Evolutionary conservation across 2,113 vertebrate genomes (phyloP).

Genomic region (Furnarius figulus): DNA sequence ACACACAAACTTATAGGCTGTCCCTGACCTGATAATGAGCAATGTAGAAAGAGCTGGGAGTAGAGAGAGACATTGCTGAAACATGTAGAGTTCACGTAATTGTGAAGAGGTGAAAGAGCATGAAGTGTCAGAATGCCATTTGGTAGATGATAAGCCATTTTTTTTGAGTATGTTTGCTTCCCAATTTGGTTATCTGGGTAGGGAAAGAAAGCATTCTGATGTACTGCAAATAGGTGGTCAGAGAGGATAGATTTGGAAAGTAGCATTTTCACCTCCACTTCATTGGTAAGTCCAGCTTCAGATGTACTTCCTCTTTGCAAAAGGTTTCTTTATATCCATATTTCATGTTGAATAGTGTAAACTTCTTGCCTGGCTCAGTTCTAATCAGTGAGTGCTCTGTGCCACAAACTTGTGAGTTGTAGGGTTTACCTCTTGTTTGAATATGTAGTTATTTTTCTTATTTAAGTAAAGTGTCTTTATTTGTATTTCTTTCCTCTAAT

Average conservation of each 20-base stretch:
- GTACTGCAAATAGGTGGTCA: neutral
- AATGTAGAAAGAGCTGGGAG: neutral
- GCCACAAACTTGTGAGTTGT: neutral
- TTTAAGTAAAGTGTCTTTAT: neutral
- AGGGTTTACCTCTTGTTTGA: neutral
- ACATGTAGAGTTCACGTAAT: neutral
- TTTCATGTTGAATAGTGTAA: neutral
- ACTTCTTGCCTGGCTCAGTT: neutral
- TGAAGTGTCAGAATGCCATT: neutral
- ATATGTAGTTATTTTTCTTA: neutral
- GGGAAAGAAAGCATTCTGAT: neutral
- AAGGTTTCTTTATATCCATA: neutral
- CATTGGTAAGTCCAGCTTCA: neutral
- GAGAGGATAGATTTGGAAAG: neutral
- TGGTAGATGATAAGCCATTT: neutral
- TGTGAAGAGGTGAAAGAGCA: neutral
- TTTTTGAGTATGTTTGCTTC: neutral
- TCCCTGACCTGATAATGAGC: neutral
- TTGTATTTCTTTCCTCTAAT: constrained; percentile 43
- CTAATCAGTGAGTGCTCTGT: neutral
- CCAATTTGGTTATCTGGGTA: neutral
- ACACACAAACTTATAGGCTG: neutral
- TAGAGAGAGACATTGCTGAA: neutral
- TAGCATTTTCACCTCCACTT: neutral
- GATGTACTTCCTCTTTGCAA: neutral